Percentiles rank a stretch among this genome's conserved stretches.
Conservation (phyloP, 1,140 invertebrate genomes). For the Protaetia brevitarsis region DNA sequence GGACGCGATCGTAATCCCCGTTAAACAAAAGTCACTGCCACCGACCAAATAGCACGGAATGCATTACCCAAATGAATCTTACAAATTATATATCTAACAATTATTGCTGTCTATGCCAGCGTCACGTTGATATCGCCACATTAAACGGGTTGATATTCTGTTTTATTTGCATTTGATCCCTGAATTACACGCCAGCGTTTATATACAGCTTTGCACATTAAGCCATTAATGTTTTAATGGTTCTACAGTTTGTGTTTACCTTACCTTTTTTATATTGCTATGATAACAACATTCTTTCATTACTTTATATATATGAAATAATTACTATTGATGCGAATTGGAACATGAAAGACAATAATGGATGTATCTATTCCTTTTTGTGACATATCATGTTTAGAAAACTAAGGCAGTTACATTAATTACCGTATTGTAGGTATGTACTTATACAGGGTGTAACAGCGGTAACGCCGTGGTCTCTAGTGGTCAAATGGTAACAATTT, state of each 20-base stretch:
- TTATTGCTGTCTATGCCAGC: conserved; percentile 31
- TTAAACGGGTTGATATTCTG: conserved; percentile 31
- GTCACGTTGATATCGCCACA: conserved; percentile 28
- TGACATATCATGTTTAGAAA: no score
- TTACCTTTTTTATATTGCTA: no score
- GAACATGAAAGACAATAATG: no score
- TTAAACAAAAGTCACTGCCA: conserved; percentile 13
- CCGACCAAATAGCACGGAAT: conserved; percentile 14
- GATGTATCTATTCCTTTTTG: no score
- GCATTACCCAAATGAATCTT: conserved; percentile 39
- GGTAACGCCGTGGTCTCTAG: no score
- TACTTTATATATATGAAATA: no score
- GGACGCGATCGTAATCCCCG: not conserved
- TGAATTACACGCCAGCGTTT: conserved; percentile 6
- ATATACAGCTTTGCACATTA: conserved; percentile 25
- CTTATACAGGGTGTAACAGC: no score
- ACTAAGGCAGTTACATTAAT: no score
- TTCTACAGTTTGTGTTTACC: not conserved
- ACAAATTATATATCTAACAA: conserved; percentile 28
- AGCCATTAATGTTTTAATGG: conserved; percentile 37
- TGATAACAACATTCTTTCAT: no score
- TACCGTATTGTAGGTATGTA: no score
- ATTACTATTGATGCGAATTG: no score
- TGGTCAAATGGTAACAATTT: no score
- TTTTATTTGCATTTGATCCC: conserved; percentile 28